These are phyloP conservation scores for Hoplodrina ambigua DNA, from an alignment of 2,888 invertebrate species.

Conservation along the genomic window DNA sequence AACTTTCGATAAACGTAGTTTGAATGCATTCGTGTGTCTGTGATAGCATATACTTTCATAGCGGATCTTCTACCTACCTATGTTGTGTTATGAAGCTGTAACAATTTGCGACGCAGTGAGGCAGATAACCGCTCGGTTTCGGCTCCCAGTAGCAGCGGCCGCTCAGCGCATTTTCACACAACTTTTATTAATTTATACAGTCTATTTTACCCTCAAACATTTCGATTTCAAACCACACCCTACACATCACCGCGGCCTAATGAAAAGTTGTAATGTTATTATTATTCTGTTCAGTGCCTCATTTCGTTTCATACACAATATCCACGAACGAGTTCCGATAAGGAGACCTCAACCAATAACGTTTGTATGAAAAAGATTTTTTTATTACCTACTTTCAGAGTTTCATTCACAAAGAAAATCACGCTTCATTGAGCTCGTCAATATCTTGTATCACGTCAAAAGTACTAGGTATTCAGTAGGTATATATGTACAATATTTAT, in stretches of 20 bases:
- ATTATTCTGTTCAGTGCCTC: conserved; percentile 13
- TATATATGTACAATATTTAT: no score
- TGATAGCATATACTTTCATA: not conserved
- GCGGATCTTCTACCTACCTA: conserved; percentile 18
- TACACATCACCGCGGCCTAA: not conserved
- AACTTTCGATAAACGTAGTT: not conserved
- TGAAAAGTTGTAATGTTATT: conserved; percentile 26
- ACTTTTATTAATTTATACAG: conserved; percentile 40
- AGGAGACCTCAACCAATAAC: conserved; percentile 31
- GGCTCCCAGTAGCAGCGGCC: conserved; percentile 16
- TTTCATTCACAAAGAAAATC: conserved; percentile 35
- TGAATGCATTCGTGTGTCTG: not conserved
- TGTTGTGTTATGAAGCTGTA: conserved; percentile 36
- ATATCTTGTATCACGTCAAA: conserved; percentile 18
- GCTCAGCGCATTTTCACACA: conserved; percentile 45
- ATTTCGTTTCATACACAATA: conserved; percentile 16
- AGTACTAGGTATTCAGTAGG: not conserved
- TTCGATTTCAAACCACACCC: conserved; percentile 15
- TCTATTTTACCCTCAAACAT: conserved; percentile 20
- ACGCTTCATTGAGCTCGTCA: conserved; percentile 29
- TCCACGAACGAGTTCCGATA: conserved; percentile 19
- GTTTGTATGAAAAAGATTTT: conserved; percentile 23
- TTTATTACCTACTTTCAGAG: conserved; percentile 13
- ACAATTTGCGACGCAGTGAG: conserved; percentile 55
- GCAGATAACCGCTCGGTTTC: conserved; percentile 55